Evolutionary conservation across 2,113 vertebrate species (phyloP).

Genomic region (Cranoglanis bouderius): DNA sequence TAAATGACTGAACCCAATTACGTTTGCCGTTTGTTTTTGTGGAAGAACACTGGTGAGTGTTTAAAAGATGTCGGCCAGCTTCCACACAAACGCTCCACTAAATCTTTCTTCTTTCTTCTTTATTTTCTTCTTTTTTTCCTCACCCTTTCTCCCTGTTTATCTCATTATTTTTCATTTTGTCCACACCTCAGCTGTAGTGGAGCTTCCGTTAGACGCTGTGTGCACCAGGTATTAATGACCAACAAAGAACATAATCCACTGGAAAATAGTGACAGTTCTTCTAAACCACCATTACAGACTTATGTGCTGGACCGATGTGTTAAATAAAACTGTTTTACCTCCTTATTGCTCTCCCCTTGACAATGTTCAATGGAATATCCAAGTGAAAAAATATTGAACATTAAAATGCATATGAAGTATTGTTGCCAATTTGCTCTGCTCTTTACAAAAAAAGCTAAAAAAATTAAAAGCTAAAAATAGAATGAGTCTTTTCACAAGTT

Average conservation of each 20-base stretch:
- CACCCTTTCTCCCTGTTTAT: neutral
- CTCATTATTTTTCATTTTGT: slow-evolving; percentile 17
- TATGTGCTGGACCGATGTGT: neutral
- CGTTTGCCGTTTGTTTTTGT: slow-evolving; percentile 31
- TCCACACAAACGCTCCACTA: slow-evolving; percentile 19
- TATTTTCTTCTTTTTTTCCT: neutral
- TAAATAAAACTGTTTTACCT: neutral
- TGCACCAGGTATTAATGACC: neutral
- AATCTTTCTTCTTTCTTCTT: neutral
- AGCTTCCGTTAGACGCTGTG: neutral
- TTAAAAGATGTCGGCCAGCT: slow-evolving; percentile 22
- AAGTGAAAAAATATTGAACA: too few relatives aligned
- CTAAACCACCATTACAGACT: neutral
- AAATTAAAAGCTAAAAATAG: neutral
- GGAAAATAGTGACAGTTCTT: neutral
- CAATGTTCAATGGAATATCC: neutral
- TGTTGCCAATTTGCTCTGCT: neutral
- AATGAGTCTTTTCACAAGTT: too few relatives aligned
- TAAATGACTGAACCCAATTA: slow-evolving; percentile 41
- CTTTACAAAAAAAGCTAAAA: neutral
- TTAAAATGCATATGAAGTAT: neutral
- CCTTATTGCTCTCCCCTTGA: neutral
- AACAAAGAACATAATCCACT: neutral
- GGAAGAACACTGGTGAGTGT: slow-evolving; percentile 14
- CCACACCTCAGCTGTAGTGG: neutral